Base-by-base conservation (phyloP, 2,113 vertebrate genomes). In the Rhinolophus ferrumequinum region DNA sequence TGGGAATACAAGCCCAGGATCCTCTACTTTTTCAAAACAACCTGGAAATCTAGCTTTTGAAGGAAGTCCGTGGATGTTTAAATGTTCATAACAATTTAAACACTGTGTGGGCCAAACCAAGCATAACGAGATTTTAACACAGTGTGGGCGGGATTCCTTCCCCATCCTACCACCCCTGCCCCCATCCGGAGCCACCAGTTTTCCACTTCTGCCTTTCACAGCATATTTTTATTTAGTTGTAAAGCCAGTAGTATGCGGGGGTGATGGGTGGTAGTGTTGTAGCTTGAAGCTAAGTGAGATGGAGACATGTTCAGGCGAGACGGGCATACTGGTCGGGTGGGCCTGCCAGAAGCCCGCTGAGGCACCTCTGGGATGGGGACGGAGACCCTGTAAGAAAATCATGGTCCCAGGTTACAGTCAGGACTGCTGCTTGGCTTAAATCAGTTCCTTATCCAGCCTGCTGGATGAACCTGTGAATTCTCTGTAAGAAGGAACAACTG, bases 21-120 rank as follows among this genome's bases (percentile, higher is more conserved):
- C n/a, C n/a, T 67, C 64, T 70, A 0, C 47, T 83, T 95, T 79
- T 90, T 67, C 26, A 69, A 64, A 56, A 88, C 58, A 88, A 85
- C 79, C 64, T 75, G 54, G 50, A 75, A 96, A 90, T 67, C 50
- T 44, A 69, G 24, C 33, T 79, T 95, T 93, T 92, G 79, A 85
- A 76, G 75, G 66, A 96, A 75, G 52, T 87, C 50, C 58, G 28
- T 73, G 91, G 83, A 76, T 95, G 76, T 77, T 88, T 83, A 91
- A 87, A 80, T 79, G 60, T 62, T 93, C 92, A 75, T 50, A 90
- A 58, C 3, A 21, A 41, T 50, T 83, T 95, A 89, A 95, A 90
- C 80, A 70, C 35, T 50, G 4, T 58, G 26, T 79, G 70, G 95
- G 66, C 85, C 58, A 94, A 96, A 92, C 87, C 33, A 44, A 94